Conservation (phyloP, 2,113 vertebrate species). For the Chunga burmeisteri region DNA sequence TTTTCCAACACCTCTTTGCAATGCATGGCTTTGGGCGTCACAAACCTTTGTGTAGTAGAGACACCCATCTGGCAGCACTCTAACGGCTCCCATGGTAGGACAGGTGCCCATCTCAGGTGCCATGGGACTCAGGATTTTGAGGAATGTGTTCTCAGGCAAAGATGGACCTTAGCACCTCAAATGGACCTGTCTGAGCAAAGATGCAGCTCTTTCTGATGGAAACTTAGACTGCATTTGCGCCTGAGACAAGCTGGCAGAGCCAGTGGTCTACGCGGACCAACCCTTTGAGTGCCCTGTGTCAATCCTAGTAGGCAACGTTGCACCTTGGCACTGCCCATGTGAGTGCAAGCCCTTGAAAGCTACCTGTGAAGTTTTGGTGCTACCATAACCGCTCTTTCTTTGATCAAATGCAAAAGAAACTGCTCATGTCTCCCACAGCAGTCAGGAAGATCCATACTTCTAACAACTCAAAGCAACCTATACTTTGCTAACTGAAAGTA, state of each 20-base stretch:
- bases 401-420: neutral
- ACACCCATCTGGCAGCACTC: neutral
- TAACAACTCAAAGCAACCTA: neutral
- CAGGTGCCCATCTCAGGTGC: neutral
- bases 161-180: neutral
- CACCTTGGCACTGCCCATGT: neutral
- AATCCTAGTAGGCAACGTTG: fast-evolving
- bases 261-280: neutral
- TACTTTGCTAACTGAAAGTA: neutral
- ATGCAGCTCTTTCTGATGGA: neutral
- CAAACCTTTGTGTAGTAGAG: neutral
- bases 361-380: neutral
- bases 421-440: neutral
- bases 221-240: neutral
- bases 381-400: neutral
- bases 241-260: neutral
- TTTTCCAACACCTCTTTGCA: neutral
- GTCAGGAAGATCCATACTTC: neutral
- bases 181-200: neutral
- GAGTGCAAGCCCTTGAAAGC: neutral
- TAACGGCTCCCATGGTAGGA: neutral
- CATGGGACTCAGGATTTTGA: fast-evolving
- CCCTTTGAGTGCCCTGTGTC: neutral
- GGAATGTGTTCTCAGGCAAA: neutral
- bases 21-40: neutral